Conservation (phyloP, 2,113 vertebrate species). For the Gavialis gangeticus region DNA sequence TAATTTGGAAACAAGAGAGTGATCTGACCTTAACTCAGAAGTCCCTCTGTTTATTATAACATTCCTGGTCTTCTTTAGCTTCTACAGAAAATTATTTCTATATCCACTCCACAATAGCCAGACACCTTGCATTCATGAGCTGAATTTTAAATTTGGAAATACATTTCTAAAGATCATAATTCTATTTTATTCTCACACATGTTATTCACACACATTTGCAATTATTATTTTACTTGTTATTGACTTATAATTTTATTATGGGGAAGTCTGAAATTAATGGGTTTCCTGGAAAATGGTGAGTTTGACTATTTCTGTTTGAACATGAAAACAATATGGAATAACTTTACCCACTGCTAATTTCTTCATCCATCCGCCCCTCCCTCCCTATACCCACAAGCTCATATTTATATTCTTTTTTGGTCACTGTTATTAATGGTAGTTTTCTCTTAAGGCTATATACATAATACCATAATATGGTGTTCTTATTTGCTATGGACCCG, state of each 20-base stretch:
- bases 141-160: too few species aligned
- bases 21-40: too few species aligned
- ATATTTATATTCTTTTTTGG: not conserved
- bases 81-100: too few species aligned
- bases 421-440: not conserved
- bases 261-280: not conserved
- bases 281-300: not conserved
- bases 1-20: too few species aligned
- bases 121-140: too few species aligned
- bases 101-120: too few species aligned
- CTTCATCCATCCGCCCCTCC: not conserved
- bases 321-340: conserved; percentile 5
- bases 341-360: not conserved
- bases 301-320: not conserved
- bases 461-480: not conserved
- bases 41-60: too few species aligned
- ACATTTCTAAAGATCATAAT: too few species aligned
- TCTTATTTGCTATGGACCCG: not conserved
- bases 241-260: not conserved
- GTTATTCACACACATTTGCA: too few species aligned
- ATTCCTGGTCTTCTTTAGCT: too few species aligned
- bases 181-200: too few species aligned
- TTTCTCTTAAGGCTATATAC: not conserved
- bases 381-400: not conserved
- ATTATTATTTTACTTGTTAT: too few species aligned